Evolutionary conservation across 2,797 vertebrate species (phyloP), one percentile per base, ranked within the genome.

Genomic region (Pseudotriccus pelzelni): DNA sequence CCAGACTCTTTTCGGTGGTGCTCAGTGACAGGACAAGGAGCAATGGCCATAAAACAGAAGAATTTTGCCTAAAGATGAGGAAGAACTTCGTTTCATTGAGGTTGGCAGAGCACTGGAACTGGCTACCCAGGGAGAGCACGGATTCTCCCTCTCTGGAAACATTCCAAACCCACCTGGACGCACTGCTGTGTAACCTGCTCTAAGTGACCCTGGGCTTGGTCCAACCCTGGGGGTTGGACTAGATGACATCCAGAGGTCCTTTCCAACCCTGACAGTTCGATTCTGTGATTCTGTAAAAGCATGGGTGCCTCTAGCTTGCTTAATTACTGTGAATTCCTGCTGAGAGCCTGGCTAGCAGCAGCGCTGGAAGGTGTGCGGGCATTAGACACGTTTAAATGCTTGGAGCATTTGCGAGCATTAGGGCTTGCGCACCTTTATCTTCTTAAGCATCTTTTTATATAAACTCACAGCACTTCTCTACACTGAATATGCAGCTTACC

Each of bases 71-170:
- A 34, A 36, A 32, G 9, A 23, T 16, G 4, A 64, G 30, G 18
- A 24, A 39, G n/a, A 64, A 23, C 34, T 58, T 53, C 9, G 19
- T 64, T 59, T 36, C 66, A 4, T 6, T 47, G 46, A 8, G 30
- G 18, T 5, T 46, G 52, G 22, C 30, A 78, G 30, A 46, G 6
- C 39, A 32, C 15, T 72, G 39, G 9, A 41, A 18, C 39, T n/a
- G 44, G 22, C 21, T 77, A 2, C 21, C 0, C 0, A 36, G 39
- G 39, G 52, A 64, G n/a, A 5, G 27, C 20, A 15, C 22, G 19
- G 66, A 27, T 36, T 50, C 34, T 50, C 25, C 44, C 18, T 50
- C 34, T 68, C 46, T 50, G 66, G 46, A 68, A 4, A 37, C 34
- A 30, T 12, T 37, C 14, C 21, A 28, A 49, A 68, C 46, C 10